Base-by-base conservation (phyloP, 2,113 vertebrate genomes). In the Pangasianodon gigas region DNA sequence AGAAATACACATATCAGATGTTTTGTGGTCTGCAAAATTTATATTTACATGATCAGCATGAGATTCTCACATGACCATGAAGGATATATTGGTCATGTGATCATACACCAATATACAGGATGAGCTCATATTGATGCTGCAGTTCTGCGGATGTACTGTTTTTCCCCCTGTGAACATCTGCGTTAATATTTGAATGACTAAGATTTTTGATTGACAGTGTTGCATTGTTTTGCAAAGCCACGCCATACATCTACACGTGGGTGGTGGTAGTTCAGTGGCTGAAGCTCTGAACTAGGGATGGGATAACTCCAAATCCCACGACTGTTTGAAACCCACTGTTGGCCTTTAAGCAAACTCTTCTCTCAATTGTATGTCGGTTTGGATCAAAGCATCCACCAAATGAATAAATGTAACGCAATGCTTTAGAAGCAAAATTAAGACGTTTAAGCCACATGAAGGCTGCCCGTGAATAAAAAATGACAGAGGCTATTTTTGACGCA, bases 401-500 rank as follows among this genome's bases (percentile, higher is more conserved):
- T 86, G 60, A 69, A 86, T 86, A 86, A 86, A 86, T 37, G 85
- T 24, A 52, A 54, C 24, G 75, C 44, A 0, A 58, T n/a, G 44
- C 56, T 86, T 90, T 32, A 88, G 32, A n/a, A 52, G 60, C 52
- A 84, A 90, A 79, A 75, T 71, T 71, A n/a, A 67, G 67, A 86
- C 29, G 65, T n/a, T 54, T 58, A 37, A 69, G 86, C 82, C 83
- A 86, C 91, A 88, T 90, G 41, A 90, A 83, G 44, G 62, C 54
- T 51, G 77, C 79, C 56, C 77, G 44, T 80, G 44, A 88, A 52
- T 69, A 80, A 67, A 83, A 91, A 88, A 79, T 88, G 37, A 90
- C 60, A 86, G 65, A 37, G 69, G 69, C 48, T 91, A 90, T 86
- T 88, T 88, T 74, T 56, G 58, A 77, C 29, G 19, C 32, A 44